phyloP scores from a whole-genome alignment of 2,797 vertebrate species.

The Neopelma chrysocephalum region DNA sequence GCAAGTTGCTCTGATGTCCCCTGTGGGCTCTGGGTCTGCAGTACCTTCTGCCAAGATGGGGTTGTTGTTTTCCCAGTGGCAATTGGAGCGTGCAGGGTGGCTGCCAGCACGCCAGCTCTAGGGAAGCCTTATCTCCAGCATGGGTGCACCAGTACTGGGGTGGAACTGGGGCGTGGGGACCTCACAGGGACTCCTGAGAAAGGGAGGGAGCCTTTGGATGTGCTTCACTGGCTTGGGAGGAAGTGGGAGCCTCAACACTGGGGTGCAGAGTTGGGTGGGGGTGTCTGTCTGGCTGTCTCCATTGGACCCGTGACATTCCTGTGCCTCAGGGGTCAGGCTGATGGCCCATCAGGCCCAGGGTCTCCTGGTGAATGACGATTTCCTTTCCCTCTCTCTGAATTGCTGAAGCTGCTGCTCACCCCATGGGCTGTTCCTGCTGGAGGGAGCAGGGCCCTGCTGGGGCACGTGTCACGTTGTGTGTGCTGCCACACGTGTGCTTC shows the following conservation, averaged over 20 bases:
- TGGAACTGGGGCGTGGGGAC: neutral
- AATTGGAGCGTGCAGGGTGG: accelerated
- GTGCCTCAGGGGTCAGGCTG: neutral
- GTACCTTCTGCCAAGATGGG: neutral
- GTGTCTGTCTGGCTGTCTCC: accelerated
- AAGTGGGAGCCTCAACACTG: neutral
- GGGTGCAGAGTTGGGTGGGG: neutral
- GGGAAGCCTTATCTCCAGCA: neutral
- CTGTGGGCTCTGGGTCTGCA: neutral
- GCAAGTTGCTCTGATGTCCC: neutral
- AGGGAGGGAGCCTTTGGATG: neutral
- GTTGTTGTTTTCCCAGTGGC: neutral
- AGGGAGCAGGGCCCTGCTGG: neutral
- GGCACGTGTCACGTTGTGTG: accelerated
- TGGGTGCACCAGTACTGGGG: neutral
- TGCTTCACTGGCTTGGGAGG: neutral
- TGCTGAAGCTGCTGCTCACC: neutral
- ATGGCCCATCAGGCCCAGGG: neutral
- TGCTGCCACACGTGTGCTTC: neutral
- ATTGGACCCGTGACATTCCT: neutral
- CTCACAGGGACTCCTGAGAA: neutral
- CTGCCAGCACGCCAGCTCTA: neutral
- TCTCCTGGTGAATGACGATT: neutral
- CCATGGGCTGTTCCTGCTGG: neutral
- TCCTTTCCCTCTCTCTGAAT: neutral